Evolutionary conservation across 2,888 invertebrate genomes (phyloP), one percentile per base, ranked within the genome.

Genomic region (Hypolimnas misippus): DNA sequence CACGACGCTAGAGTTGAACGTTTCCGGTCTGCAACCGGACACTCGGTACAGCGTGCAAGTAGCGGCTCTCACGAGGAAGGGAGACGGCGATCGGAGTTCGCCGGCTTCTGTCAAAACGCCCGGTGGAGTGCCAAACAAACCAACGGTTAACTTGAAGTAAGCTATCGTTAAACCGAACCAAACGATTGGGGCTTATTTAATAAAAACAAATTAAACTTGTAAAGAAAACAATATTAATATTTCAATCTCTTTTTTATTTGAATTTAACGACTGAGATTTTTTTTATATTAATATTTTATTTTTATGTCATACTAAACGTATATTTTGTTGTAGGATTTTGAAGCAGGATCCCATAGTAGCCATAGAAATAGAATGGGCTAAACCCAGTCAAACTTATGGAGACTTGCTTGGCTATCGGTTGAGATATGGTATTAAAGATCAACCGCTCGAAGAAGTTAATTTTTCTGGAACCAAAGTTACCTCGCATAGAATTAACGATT

Each of bases 21-120:
- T 98, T 56, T 96, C 96, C 12, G 97, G 96, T 12, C 93, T 99
- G 49, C 98, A 98, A 84, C 98, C 99, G 3, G 98, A 99, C 80
- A 98, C 99, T 0, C 95, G 95, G 74, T 99, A 99, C 89, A 95
- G 95, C 58, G 96, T 98, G 63, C 97, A 98, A 92, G 98, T 99
- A 63, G 98, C 98, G 0, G 99, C 99, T 0, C 93, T 99, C 66
- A 99, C 99, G 3, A 94, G 98, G 68, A 98, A 98, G 86, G 99
- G 99, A 46, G 99, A 99, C 84, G 99, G 99, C 17, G 96, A 97
- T 83, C 93, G 98, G 70, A 98, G 98, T 81, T 92, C 95, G 65
- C 96, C 97, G 21, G 96, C 96, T 61, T 95, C 94, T 65, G 95
- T 98, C 1, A 96, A 95, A 86, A 99, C 99, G 1, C 98, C 98